These are phyloP conservation scores for Petrocephalus schoutedeni DNA, from an alignment of 2,797 vertebrate species.

Conservation along the genomic window DNA sequence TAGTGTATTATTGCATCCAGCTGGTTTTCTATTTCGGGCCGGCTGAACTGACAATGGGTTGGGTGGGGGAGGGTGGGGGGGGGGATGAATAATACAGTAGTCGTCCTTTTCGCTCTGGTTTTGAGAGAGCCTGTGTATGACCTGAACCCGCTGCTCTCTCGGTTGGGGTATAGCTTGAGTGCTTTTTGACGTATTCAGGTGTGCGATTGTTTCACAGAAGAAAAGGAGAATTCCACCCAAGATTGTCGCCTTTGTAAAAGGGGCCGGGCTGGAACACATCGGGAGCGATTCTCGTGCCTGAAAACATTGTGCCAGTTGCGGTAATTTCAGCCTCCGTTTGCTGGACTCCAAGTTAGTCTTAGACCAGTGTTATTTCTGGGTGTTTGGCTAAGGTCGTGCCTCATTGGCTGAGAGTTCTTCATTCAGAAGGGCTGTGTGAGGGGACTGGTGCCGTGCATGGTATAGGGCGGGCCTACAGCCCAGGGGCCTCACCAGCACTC, in stretches of 20 bases:
- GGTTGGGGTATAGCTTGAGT: conserved; percentile 37
- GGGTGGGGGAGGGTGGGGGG: conserved; percentile 27
- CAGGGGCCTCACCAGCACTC: neutral
- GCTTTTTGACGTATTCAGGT: conserved; percentile 43
- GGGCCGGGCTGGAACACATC: too few species aligned
- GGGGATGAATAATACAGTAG: conserved; percentile 36
- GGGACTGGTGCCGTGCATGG: neutral
- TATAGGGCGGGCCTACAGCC: neutral
- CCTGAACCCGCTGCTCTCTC: neutral
- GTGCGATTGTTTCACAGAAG: conserved; percentile 31
- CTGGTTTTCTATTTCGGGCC: conserved; percentile 52
- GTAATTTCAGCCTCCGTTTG: neutral
- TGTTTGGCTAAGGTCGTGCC: neutral
- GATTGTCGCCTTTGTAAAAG: neutral
- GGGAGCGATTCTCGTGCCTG: neutral
- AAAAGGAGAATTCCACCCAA: conserved; percentile 1
- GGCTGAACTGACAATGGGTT: conserved; percentile 30
- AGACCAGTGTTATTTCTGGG: neutral
- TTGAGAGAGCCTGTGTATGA: conserved; percentile 29
- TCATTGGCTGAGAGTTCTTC: neutral
- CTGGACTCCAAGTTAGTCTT: neutral
- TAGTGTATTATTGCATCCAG: conserved; percentile 45
- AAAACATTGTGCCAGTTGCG: neutral
- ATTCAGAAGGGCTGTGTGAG: neutral
- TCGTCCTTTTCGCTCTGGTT: conserved; percentile 37